Evolutionary conservation across 2,888 invertebrate genomes (phyloP), one percentile per base, ranked within the genome.

Genomic region (Notodonta ziczac): DNA sequence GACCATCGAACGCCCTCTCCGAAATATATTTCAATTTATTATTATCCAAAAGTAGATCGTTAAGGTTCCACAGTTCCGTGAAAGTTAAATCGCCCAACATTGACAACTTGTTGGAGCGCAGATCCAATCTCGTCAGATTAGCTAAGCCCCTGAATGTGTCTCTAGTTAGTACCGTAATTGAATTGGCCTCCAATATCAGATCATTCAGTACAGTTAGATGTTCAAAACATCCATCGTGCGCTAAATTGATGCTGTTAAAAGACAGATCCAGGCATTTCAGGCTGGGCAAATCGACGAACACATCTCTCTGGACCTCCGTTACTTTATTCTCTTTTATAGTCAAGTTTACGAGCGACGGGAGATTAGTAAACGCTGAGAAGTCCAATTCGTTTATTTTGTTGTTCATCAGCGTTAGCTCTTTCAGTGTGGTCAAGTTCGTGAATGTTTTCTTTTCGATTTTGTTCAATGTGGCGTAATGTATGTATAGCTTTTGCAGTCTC

Each of bases 141-240:
- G 95, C 95, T 79, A 98, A 89, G 4, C 97, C 97, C 66, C 95
- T 94, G 84, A 97, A 97, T 68, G 96, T 96, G 76, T 97, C 96
- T 76, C 95, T 95, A 66, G 97, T 97, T 79, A 97, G 89, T 53
- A 96, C 95, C 59, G 95, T 95, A 74, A 98, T 95, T 82, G 95
- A 95, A 93, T 96, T 97, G 72, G 94, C 94, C 78, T 97, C 97
- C 74, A 98, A 89, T 84, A 98, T 96, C 69, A 99, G 91, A 77
- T 96, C 97, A 66, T 96, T 95, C 62, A 98, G 94, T 70, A 96
- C 95, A 16, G 94, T 94, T 82, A 97, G 89, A 80, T 96, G 95
- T 77, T 95, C 94, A 83, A 97, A 98, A 66, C 98, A 97, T 73
- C 97, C 97, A 70, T 98, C 98, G 79, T 98, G 98, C 54, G 98